Evolutionary conservation across 2,797 vertebrate genomes (phyloP), one percentile per base, ranked within the genome.

Genomic region (Tarsius wallacei): DNA sequence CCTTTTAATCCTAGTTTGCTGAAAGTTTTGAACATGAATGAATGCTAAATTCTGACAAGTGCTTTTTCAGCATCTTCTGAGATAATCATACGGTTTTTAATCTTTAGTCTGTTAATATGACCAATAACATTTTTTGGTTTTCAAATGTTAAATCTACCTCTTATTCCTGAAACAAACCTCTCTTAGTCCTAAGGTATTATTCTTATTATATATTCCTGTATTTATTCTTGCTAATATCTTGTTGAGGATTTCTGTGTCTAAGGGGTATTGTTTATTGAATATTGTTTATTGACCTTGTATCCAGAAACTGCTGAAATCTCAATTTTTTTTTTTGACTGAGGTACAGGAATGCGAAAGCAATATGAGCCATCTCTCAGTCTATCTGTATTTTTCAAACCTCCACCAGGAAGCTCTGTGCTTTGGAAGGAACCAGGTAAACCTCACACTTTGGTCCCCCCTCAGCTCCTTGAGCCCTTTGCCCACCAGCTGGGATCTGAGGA

Each of bases 181-280:
- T 55, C 76, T 76, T 59, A n/a, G 51, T 33, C n/a, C 57, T 24
- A 3, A 57, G 3, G 14, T 36, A 68, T n/a, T 70, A 24, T 93
- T 7, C 31, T 51, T 73, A 61, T 57, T 77, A 53, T n/a, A 68
- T 66, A 21, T 66, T n/a, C 31, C 2, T 68, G 28, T 13, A 70
- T 85, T 89, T 71, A 61, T 68, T 91, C 33, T 61, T 90, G 57
- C 22, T 73, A 59, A 59, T 81, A 61, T 59, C 59, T 88, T 51
- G 7, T 11, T 22, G 63, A 57, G 31, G 16, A 68, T 31, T 87
- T 81, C 85, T 83, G 22, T 57, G 42, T 47, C 42, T n/a, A 49
- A 51, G 83, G n/a, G 24, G 49, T 59, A n/a, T 70, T 71, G 66
- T 13, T 87, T 84, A 33, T 68, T 89, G 57, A 89, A 42, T 61